Percentiles rank a stretch among this genome's conserved stretches.
Conservation (phyloP, 2,113 vertebrate genomes). For the Rattus rattus region DNA sequence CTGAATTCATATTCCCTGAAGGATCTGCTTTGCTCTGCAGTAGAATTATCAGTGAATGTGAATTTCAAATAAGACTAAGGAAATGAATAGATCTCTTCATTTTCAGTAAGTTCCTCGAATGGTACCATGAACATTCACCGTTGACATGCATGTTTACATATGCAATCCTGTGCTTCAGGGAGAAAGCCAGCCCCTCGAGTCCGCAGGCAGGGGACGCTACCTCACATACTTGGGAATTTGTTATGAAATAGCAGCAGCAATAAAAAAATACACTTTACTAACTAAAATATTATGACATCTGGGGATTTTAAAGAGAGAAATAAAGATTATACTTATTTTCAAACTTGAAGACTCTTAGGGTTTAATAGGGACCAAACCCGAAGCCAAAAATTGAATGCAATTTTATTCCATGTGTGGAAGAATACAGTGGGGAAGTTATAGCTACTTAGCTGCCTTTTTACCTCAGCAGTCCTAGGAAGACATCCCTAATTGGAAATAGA, state of each 20-base stretch:
- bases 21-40: neutral
- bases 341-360: neutral
- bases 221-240: neutral
- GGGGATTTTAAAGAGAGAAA: conserved; percentile 18
- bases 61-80: neutral
- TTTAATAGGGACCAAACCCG: neutral
- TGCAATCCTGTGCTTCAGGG: neutral
- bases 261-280: neutral
- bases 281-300: conserved; percentile 12
- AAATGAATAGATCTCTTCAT: neutral
- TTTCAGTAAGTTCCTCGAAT: neutral
- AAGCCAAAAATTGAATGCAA: neutral
- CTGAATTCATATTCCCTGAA: neutral
- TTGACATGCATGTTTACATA: neutral
- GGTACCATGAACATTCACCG: neutral
- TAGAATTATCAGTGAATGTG: neutral
- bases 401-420: neutral
- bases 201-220: neutral
- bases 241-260: neutral
- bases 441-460: neutral
- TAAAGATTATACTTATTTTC: neutral
- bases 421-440: neutral
- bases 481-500: neutral
- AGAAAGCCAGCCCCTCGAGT: neutral
- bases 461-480: neutral